Percentiles rank a stretch among this genome's conserved stretches.
Conservation (phyloP, 2,888 invertebrate genomes). For the Trilocha varians region DNA sequence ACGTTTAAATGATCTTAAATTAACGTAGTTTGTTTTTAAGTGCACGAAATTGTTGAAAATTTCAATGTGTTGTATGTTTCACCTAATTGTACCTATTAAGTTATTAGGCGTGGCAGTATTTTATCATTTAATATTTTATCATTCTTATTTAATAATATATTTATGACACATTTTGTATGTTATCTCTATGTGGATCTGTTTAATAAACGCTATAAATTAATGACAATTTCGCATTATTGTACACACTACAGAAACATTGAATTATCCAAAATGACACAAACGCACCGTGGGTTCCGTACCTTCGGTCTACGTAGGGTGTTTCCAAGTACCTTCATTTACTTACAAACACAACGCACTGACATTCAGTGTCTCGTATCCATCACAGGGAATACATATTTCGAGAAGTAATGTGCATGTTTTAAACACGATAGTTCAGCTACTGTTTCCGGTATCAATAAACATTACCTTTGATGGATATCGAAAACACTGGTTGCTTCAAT, state of each 20-base stretch:
- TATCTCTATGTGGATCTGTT: constrained; percentile 68
- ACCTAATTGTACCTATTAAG: constrained; percentile 59
- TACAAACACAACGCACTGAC: constrained; percentile 41
- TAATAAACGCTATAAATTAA: constrained; percentile 68
- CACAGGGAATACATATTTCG: no score
- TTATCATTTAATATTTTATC: constrained; percentile 56
- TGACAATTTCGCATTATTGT: constrained; percentile 65
- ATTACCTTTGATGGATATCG: constrained; percentile 33
- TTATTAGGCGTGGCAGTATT: constrained; percentile 67
- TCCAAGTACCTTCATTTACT: constrained; percentile 12
- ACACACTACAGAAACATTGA: constrained; percentile 32
- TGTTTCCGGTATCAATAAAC: no score
- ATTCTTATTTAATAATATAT: constrained; percentile 54
- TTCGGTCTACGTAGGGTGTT: constrained; percentile 6
- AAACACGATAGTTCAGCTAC: no score
- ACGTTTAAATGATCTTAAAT: constrained; percentile 60
- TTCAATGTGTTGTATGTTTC: constrained; percentile 70
- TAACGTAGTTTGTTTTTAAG: constrained; percentile 66
- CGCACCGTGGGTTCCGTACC: constrained; percentile 9
- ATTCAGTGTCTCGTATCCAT: constrained; percentile 35
- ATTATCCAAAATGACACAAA: constrained; percentile 14
- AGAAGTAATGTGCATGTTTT: no score
- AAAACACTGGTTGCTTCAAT: constrained; percentile 37
- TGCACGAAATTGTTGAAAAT: constrained; percentile 68
- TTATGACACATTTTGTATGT: constrained; percentile 65